Evolutionary conservation across 2,888 invertebrate genomes (phyloP).

Genomic region (Drosophila parthenogenetica): DNA sequence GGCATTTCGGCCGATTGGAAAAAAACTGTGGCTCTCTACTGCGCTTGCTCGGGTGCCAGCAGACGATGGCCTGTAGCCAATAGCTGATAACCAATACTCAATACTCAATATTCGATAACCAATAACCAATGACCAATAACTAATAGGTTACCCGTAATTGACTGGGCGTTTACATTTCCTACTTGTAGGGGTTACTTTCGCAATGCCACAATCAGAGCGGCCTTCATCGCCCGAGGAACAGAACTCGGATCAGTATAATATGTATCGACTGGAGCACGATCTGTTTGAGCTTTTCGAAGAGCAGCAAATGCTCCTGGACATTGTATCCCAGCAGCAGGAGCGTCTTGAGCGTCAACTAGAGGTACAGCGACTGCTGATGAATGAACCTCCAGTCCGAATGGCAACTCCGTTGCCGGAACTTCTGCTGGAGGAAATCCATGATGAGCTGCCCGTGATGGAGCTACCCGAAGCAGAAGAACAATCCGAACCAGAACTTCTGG

Average conservation of each 20-base stretch:
- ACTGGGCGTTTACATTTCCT: constrained; percentile 3
- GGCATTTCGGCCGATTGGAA: constrained; percentile 20
- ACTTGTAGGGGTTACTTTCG: constrained; percentile 7
- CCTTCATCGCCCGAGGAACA: neutral
- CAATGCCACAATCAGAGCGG: constrained; percentile 31
- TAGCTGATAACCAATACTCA: constrained; percentile 34
- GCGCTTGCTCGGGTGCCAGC: constrained; percentile 63
- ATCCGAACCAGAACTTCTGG: neutral
- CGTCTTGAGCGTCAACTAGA: constrained; percentile 18
- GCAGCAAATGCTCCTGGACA: constrained; percentile 29
- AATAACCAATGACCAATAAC: constrained; percentile 39
- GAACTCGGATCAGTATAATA: neutral
- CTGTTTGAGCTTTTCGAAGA: constrained; percentile 46
- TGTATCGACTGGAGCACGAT: constrained; percentile 27
- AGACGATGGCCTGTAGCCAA: constrained; percentile 48
- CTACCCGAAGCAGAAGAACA: neutral
- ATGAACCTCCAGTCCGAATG: neutral
- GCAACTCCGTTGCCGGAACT: neutral
- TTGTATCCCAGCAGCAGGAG: constrained; percentile 28
- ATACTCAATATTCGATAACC: constrained; percentile 18
- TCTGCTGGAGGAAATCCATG: neutral
- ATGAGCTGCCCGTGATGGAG: neutral
- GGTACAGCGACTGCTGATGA: neutral
- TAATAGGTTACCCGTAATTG: constrained; percentile 34
- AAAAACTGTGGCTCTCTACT: constrained; percentile 42